Evolutionary conservation across 2,888 invertebrate genomes (phyloP).

Genomic region (Penaeus monodon): DNA sequence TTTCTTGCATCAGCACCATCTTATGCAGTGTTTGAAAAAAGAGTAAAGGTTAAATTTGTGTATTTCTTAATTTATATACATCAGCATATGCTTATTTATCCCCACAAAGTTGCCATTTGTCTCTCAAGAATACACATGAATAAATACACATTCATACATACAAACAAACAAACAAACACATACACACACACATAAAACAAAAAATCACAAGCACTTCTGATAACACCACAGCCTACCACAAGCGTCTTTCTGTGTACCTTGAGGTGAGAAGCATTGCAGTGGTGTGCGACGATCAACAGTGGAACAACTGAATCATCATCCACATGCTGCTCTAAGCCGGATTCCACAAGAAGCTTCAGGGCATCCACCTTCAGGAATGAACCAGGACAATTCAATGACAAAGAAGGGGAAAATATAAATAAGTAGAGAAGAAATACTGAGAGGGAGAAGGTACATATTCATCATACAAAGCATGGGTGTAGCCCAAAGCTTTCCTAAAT

Average conservation of each 20-base stretch:
- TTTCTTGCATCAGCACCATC: background rate
- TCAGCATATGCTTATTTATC: too few relatives aligned
- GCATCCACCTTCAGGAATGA: conserved; percentile 75
- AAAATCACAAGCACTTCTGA: background rate
- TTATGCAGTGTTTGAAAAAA: background rate
- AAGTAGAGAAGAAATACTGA: conserved; percentile 21
- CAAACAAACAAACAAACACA: too few relatives aligned
- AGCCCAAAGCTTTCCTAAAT: too few relatives aligned
- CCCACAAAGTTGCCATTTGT: too few relatives aligned
- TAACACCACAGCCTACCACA: background rate
- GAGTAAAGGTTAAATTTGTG: background rate
- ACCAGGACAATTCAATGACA: too few relatives aligned
- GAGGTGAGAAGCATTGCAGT: conserved; percentile 75
- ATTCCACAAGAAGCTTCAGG: conserved; percentile 77
- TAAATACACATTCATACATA: too few relatives aligned
- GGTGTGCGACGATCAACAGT: conserved; percentile 78
- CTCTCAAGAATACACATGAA: too few relatives aligned
- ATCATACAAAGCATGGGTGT: too few relatives aligned
- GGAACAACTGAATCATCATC: conserved; percentile 78
- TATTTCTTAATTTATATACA: too few relatives aligned
- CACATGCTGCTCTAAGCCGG: conserved; percentile 75
- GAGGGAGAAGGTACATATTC: background rate
- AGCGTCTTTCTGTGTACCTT: conserved; percentile 70
- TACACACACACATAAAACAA: too few relatives aligned
- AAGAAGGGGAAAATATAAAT: too few relatives aligned